Conservation (phyloP, 2,888 invertebrate species). For the Pristionchus fissidentatus region DNA sequence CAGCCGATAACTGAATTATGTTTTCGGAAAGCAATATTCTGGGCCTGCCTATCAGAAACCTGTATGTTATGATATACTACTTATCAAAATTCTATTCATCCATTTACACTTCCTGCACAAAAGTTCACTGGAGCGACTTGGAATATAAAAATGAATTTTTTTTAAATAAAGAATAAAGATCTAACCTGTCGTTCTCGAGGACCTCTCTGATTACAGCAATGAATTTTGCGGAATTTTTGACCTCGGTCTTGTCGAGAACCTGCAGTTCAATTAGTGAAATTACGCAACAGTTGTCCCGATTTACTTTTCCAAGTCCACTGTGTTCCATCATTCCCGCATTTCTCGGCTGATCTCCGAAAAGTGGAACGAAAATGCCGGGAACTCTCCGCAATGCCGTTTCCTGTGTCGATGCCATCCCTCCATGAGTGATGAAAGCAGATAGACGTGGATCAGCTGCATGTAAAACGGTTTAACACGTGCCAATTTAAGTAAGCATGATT, state of each 20-base stretch:
- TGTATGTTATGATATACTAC: no score
- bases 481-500: no score
- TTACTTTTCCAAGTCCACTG: constrained; percentile 12
- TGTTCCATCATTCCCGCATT: constrained; percentile 44
- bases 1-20: neutral
- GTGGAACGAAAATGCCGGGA: constrained; percentile 1
- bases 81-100: no score
- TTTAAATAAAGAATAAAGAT: neutral
- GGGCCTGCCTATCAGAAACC: no score
- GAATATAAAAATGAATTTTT: no score
- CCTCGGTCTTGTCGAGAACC: constrained; percentile 18
- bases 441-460: neutral
- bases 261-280: neutral
- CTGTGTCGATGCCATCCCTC: constrained; percentile 35
- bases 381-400: constrained; percentile 15
- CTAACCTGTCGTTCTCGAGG: neutral
- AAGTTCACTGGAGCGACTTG: no score
- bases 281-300: no score
- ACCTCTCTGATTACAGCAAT: constrained; percentile 11
- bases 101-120: no score
- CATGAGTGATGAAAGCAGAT: constrained; percentile 13
- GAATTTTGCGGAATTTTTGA: neutral
- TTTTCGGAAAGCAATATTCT: no score
- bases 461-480: no score
- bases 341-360: constrained; percentile 40